Percentiles rank a stretch among this genome's conserved stretches.
Evolutionary conservation across 1,140 invertebrate genomes (phyloP).

Genomic region (Chionoecetes opilio): DNA sequence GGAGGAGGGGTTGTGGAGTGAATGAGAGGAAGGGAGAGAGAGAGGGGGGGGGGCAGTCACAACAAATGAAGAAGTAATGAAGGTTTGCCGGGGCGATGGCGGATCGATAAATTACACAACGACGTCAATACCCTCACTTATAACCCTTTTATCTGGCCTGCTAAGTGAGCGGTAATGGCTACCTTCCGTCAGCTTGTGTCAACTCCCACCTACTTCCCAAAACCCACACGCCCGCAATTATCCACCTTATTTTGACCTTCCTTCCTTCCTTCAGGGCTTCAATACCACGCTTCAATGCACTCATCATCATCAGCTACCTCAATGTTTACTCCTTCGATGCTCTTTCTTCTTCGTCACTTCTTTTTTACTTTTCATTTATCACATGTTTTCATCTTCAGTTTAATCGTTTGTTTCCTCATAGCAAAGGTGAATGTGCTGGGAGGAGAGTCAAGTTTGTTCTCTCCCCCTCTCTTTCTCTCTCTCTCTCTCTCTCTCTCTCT

Average conservation of each 20-base stretch:
- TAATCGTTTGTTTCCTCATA: too few species aligned
- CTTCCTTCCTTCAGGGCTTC: too few species aligned
- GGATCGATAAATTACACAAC: slow-evolving; percentile 36
- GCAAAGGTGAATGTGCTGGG: too few species aligned
- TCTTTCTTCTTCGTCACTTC: too few species aligned
- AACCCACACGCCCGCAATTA: slow-evolving; percentile 19
- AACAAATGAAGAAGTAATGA: not conserved
- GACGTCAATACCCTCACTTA: slow-evolving; percentile 36
- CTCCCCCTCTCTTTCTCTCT: not conserved
- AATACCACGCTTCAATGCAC: too few species aligned
- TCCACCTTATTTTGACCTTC: not conserved
- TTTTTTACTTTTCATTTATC: too few species aligned
- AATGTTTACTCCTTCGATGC: too few species aligned
- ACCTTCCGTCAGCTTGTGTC: slow-evolving; percentile 27
- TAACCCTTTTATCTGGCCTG: not conserved
- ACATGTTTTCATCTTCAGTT: too few species aligned
- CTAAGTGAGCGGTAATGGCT: slow-evolving; percentile 33
- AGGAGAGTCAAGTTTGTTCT: too few species aligned
- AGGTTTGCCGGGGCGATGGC: not conserved
- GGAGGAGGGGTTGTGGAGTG: too few species aligned
- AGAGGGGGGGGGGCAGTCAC: too few species aligned
- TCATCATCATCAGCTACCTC: too few species aligned
- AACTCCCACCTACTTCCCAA: slow-evolving; percentile 36
- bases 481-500: not conserved
- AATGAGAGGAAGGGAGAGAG: not conserved